Evolutionary conservation across 2,113 vertebrate species (phyloP).

Genomic region (Onychostoma macrolepis): DNA sequence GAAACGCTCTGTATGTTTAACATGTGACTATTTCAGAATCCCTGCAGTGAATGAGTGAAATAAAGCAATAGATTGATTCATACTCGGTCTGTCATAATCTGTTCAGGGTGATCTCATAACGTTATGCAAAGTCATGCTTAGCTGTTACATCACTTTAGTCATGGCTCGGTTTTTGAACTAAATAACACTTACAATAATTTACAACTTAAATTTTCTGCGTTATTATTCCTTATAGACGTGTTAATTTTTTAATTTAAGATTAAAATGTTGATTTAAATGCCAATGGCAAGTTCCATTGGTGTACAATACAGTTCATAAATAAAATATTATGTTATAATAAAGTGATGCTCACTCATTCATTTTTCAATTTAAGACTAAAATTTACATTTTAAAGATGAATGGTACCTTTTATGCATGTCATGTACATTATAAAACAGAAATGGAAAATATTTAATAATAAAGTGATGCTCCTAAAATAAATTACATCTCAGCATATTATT

Average conservation of each 20-base stretch:
- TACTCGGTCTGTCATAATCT: background rate
- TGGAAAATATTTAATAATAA: background rate
- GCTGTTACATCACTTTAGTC: background rate
- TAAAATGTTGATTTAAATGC: background rate
- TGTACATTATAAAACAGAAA: background rate
- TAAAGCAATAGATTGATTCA: background rate
- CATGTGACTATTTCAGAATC: background rate
- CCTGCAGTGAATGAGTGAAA: background rate
- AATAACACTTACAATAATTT: background rate
- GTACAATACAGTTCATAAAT: background rate
- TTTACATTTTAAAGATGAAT: background rate
- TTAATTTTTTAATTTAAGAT: background rate
- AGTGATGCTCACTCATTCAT: background rate
- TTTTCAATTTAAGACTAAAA: background rate
- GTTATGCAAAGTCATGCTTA: slow-evolving; percentile 44
- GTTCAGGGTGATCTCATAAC: slow-evolving; percentile 5
- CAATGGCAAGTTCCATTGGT: background rate
- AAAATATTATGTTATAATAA: background rate
- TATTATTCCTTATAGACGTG: background rate
- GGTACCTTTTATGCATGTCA: background rate
- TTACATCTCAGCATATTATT: background rate
- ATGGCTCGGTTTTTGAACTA: background rate
- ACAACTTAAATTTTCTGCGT: background rate
- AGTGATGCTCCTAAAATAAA: background rate
- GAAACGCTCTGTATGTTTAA: background rate